These are phyloP conservation scores for Lymantria monacha DNA, from an alignment of 2,888 invertebrate genomes.

Conservation along the genomic window DNA sequence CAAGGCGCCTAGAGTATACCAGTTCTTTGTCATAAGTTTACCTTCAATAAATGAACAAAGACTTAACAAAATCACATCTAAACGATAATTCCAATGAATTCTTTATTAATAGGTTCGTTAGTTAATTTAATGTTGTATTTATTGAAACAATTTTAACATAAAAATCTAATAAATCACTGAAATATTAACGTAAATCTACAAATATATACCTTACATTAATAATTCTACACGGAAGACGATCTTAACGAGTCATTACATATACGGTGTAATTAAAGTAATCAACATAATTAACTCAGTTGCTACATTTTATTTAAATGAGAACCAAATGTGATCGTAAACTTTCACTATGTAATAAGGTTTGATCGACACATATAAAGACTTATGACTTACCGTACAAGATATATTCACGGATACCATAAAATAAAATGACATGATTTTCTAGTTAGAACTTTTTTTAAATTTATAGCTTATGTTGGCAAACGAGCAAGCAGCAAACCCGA, in stretches of 20 bases:
- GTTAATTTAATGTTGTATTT: background rate
- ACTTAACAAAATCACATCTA: too few relatives aligned
- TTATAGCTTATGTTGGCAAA: too few relatives aligned
- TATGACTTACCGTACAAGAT: background rate
- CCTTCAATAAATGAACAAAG: too few relatives aligned
- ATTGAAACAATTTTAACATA: background rate
- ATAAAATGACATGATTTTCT: background rate
- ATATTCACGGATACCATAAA: background rate
- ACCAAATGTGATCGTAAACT: slow-evolving; percentile 26
- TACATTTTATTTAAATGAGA: slow-evolving; percentile 27
- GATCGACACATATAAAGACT: slow-evolving; percentile 9
- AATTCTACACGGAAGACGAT: slow-evolving; percentile 6
- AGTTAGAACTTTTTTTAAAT: too few relatives aligned
- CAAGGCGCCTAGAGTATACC: too few relatives aligned
- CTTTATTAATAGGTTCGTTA: background rate
- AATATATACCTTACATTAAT: background rate
- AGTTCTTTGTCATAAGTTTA: too few relatives aligned
- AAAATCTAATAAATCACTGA: background rate
- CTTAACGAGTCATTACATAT: slow-evolving; percentile 23
- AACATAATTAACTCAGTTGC: slow-evolving; percentile 23
- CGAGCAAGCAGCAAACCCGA: too few relatives aligned
- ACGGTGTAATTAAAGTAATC: slow-evolving; percentile 33
- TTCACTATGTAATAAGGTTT: slow-evolving; percentile 27
- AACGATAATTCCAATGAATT: too few relatives aligned
- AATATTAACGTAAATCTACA: background rate